Base-by-base conservation (phyloP, 2,113 vertebrate species). In the Poecilia latipinna region DNA sequence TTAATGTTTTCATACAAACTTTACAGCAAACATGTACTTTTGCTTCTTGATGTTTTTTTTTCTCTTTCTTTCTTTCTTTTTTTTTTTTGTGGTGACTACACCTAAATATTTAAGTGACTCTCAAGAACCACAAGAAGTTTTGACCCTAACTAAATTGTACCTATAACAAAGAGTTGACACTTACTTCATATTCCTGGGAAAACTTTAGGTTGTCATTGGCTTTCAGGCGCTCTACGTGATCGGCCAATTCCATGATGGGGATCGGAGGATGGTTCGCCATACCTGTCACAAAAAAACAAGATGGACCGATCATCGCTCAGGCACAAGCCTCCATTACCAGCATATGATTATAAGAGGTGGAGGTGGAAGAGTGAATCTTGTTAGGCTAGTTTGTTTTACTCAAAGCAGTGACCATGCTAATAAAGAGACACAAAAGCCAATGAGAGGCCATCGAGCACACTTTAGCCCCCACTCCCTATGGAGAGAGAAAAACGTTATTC, bases 161-260 rank as follows among this genome's bases (percentile, higher is more conserved):
- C 22, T 42, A 42, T 24, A 57, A 57, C 22, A 7, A 7, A 57
- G 22, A 37, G 54, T 26, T 48, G 28, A 64, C 7, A 17, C 79
- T 80, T 94, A 97, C 98, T 96, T 99, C 98, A 82, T 99, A 99
- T 78, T 99, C 98, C 92, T 99, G 98, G 35, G 98, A 99, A 90
- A 99, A 99, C 91, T 99, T 99, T 88, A 99, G 93, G 94, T 99
- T 99, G 93, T 99, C 98, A 78, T 99, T 99, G 75, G 98, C 97
- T 95, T 99, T 99, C 90, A 99, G 82, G 67, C 97, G 95, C 92
- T 99, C 98, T 90, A 96, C 96, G 86, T 99, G 97, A 94, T 99
- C 98, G 4, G 96, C 96, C 79, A 99, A 95, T 90, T 99, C 98
- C 94, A 97, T 94, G 82, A 99, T 94, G 33, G 98, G 96, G 91